These are phyloP conservation scores for Macrostomum cliftonense DNA, from an alignment of 2,888 invertebrate species.

Conservation along the genomic window DNA sequence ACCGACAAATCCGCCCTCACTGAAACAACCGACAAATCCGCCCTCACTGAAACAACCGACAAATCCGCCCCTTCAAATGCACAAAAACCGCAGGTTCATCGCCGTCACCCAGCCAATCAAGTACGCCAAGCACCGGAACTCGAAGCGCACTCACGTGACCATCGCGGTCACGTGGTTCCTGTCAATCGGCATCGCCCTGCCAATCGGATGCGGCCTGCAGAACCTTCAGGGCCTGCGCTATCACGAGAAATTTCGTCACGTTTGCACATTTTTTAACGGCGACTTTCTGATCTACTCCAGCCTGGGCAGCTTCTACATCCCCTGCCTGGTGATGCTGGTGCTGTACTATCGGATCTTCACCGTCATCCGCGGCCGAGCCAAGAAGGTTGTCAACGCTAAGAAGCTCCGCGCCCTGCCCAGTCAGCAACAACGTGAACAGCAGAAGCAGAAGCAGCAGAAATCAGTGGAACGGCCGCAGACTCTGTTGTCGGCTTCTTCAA, in stretches of 20 bases:
- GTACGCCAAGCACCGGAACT: constrained; percentile 90
- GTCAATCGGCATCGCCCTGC: constrained; percentile 79
- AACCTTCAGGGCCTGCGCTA: no score
- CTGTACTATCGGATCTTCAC: constrained; percentile 91
- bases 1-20: no score
- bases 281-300: constrained; percentile 98
- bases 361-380: constrained; percentile 44
- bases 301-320: constrained; percentile 91
- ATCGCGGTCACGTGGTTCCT: constrained; percentile 88
- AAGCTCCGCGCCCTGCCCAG: not conserved
- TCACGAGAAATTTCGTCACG: constrained; percentile 5
- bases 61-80: no score
- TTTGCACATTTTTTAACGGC: constrained; percentile 84
- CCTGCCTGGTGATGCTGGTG: constrained; percentile 91
- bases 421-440: no score
- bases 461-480: no score
- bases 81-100: constrained; percentile 55
- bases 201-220: constrained; percentile 70
- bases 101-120: constrained; percentile 96
- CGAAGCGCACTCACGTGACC: constrained; percentile 68
- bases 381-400: constrained; percentile 1
- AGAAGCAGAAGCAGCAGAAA: no score
- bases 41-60: no score
- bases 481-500: no score
- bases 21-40: no score